Evolutionary conservation across 2,113 vertebrate genomes (phyloP).

Genomic region (Macaca nemestrina): DNA sequence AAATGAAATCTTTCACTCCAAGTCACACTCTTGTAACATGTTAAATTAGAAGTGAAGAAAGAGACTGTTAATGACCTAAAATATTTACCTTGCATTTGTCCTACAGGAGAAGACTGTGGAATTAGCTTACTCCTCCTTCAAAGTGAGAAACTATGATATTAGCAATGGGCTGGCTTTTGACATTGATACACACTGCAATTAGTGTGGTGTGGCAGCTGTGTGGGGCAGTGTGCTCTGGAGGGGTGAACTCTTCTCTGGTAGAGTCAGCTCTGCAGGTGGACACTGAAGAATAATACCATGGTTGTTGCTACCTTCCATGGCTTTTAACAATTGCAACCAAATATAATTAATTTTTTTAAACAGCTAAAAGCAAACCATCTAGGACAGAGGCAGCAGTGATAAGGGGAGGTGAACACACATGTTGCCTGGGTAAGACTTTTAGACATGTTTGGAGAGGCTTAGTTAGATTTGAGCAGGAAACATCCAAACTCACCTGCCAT

Average conservation of each 20-base stretch:
- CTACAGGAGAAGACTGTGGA: background rate
- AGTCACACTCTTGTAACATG: background rate
- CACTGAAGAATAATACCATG: background rate
- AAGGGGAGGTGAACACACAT: background rate
- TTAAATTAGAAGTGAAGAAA: conserved; percentile 12
- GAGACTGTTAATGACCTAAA: background rate
- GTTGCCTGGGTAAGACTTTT: background rate
- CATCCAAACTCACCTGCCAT: background rate
- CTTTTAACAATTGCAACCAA: background rate
- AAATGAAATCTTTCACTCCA: background rate
- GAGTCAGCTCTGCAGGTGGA: background rate
- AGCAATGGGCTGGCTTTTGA: background rate
- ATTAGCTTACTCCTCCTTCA: background rate
- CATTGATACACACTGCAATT: background rate
- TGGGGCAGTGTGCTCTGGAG: background rate
- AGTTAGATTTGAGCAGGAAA: background rate
- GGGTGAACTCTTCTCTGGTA: background rate
- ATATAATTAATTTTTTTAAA: background rate
- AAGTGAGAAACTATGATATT: background rate
- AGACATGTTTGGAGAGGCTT: background rate
- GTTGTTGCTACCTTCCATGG: background rate
- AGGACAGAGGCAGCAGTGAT: background rate
- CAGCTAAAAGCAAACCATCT: background rate
- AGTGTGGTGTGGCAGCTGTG: background rate
- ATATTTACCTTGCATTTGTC: background rate